Evolutionary conservation across 2,797 vertebrate species (phyloP).

Genomic region (Corythornis leucogaster): DNA sequence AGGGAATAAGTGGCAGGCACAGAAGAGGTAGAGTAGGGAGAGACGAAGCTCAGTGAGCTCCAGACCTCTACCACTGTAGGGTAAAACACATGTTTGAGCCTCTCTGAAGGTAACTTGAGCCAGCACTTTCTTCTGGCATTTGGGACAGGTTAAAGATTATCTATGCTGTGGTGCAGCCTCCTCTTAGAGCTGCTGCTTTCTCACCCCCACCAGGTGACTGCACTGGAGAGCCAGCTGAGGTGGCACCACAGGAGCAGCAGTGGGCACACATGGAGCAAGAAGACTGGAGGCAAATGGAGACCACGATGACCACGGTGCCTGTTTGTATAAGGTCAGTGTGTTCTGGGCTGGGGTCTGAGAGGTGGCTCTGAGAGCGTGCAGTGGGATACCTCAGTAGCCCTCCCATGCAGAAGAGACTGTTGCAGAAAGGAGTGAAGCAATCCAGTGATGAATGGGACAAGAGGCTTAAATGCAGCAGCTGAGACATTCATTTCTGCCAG

Average conservation of each 20-base stretch:
- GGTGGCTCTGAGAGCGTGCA: not conserved
- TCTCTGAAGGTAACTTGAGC: not conserved
- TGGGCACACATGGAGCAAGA: not conserved
- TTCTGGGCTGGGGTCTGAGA: not conserved
- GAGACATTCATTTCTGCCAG: conserved; percentile 3
- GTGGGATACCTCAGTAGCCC: not conserved
- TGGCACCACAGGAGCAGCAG: conserved; percentile 31
- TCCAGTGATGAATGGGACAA: conserved; percentile 9
- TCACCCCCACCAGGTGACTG: conserved; percentile 9
- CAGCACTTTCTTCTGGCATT: not conserved
- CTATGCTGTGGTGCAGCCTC: not conserved
- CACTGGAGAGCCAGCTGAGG: conserved; percentile 57
- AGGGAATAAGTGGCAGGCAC: not conserved
- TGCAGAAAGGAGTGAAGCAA: not conserved
- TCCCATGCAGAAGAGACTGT: not conserved
- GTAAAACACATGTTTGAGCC: not conserved
- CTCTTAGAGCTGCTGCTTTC: not conserved
- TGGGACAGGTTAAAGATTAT: not conserved
- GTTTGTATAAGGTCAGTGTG: not conserved
- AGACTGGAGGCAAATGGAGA: conserved; percentile 7
- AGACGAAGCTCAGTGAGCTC: not conserved
- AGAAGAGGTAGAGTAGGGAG: not conserved
- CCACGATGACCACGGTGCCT: not conserved
- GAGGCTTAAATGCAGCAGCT: conserved; percentile 2
- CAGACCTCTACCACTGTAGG: not conserved